Conservation (phyloP, 1,140 invertebrate genomes). For the Aleiodes sp. region DNA sequence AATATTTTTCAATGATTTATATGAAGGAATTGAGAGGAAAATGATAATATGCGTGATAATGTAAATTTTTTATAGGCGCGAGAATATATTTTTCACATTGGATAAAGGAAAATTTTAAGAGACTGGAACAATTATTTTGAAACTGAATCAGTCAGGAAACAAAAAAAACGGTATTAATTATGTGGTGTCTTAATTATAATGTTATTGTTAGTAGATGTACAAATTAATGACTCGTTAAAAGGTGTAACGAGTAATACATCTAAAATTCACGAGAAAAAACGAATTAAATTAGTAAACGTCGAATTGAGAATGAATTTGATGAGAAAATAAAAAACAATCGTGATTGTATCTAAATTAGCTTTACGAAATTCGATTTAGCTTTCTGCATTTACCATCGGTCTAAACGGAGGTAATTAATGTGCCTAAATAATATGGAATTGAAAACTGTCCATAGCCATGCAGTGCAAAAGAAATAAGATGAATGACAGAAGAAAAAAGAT, state of each 20-base stretch:
- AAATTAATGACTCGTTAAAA: not conserved
- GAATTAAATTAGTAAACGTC: not conserved
- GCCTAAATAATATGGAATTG: conserved; percentile 26
- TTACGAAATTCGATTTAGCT: conserved; percentile 1
- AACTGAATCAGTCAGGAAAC: not conserved
- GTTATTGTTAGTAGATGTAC: conserved; percentile 4
- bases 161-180: conserved; percentile 15
- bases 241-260: not conserved
- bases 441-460: conserved; percentile 10
- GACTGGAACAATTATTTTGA: conserved; percentile 28
- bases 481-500: not conserved
- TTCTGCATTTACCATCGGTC: conserved; percentile 21
- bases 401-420: conserved; percentile 21
- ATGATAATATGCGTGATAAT: conserved; percentile 22
- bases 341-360: not conserved
- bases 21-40: not conserved
- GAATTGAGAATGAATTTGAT: conserved; percentile 6
- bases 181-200: conserved; percentile 17
- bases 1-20: conserved; percentile 33
- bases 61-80: not conserved
- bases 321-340: not conserved
- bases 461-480: not conserved
- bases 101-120: conserved; percentile 6
- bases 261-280: not conserved
- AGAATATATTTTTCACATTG: conserved; percentile 30